Percentiles rank a stretch among this genome's conserved stretches.
Evolutionary conservation across 2,797 vertebrate species (phyloP).

Genomic region (Fistularia tabacaria): DNA sequence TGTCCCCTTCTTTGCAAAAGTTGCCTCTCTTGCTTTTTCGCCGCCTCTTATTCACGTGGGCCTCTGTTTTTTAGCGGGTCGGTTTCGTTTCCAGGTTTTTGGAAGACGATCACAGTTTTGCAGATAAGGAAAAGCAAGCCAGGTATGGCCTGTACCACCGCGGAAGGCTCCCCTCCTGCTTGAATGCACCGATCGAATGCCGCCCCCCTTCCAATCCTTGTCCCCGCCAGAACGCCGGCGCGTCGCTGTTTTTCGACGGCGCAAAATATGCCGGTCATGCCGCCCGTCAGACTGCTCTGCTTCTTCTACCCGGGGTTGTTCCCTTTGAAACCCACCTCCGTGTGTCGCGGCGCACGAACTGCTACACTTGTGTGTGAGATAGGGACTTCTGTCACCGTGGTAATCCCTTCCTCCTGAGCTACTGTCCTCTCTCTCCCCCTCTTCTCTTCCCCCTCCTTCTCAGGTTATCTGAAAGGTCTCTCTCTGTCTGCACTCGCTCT

Average conservation of each 20-base stretch:
- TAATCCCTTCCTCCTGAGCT: slow-evolving; percentile 60
- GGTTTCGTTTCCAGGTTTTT: slow-evolving; percentile 87
- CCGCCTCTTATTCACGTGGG: no score
- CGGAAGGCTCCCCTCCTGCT: slow-evolving; percentile 72
- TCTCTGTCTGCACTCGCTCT: slow-evolving; percentile 61
- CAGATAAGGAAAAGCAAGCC: slow-evolving; percentile 91
- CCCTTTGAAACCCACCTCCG: slow-evolving; percentile 17
- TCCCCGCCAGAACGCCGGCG: slow-evolving; percentile 30
- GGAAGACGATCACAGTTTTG: slow-evolving; percentile 88
- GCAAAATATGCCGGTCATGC: slow-evolving; percentile 21
- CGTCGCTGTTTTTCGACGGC: slow-evolving; percentile 24
- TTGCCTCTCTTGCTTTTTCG: no score
- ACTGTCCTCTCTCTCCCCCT: slow-evolving; percentile 62
- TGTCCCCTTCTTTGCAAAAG: slow-evolving; percentile 6
- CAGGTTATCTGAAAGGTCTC: slow-evolving; percentile 53
- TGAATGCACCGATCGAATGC: slow-evolving; percentile 50
- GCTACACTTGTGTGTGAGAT: slow-evolving; percentile 30
- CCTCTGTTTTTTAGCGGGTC: slow-evolving; percentile 74
- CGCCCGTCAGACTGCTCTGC: slow-evolving; percentile 44
- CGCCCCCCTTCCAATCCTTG: slow-evolving; percentile 16
- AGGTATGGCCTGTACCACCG: slow-evolving; percentile 79
- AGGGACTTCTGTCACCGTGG: slow-evolving; percentile 32
- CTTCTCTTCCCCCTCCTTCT: slow-evolving; percentile 57
- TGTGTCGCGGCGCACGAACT: slow-evolving; percentile 48
- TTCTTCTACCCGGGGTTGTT: slow-evolving; percentile 24